These are phyloP conservation scores for Helogale parvula DNA, from an alignment of 2,113 vertebrate species.

Conservation along the genomic window DNA sequence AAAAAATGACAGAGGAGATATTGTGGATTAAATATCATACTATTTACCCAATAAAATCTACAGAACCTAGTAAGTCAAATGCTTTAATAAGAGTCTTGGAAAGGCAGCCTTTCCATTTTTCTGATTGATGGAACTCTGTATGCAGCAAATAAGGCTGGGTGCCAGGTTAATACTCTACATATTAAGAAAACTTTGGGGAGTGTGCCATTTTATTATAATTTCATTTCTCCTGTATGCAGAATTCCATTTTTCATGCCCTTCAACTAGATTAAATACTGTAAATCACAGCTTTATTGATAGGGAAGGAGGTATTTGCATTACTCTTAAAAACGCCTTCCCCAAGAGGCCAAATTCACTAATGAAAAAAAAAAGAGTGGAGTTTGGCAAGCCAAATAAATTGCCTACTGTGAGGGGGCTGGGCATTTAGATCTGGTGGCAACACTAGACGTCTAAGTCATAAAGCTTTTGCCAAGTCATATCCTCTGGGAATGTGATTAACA, in stretches of 20 bases:
- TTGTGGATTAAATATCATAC: not conserved
- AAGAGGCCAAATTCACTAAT: conserved; percentile 60
- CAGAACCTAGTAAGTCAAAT: conserved; percentile 22
- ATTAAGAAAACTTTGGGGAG: conserved; percentile 70
- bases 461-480: conserved; percentile 1
- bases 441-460: not conserved
- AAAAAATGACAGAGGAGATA: not conserved
- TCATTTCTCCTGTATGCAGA: conserved; percentile 54
- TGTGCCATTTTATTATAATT: conserved; percentile 73
- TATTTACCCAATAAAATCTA: conserved; percentile 31
- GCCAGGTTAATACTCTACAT: conserved; percentile 71
- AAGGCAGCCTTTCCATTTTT: conserved; percentile 25
- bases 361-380: conserved; percentile 42
- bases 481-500: conserved; percentile 43
- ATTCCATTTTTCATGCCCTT: conserved; percentile 71
- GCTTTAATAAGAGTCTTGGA: not conserved
- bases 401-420: not conserved
- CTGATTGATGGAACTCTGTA: conserved; percentile 59
- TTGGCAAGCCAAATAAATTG: conserved; percentile 58
- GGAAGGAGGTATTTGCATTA: conserved; percentile 59
- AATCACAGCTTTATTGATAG: conserved; percentile 76
- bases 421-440: not conserved
- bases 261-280: conserved; percentile 79
- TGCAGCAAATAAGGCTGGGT: conserved; percentile 63
- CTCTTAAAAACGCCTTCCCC: conserved; percentile 55